A percentile compares a stretch with the other conserved stretches of the same genome.
Conservation (phyloP, 2,888 invertebrate species). For the Lamellibrachia satsuma region DNA sequence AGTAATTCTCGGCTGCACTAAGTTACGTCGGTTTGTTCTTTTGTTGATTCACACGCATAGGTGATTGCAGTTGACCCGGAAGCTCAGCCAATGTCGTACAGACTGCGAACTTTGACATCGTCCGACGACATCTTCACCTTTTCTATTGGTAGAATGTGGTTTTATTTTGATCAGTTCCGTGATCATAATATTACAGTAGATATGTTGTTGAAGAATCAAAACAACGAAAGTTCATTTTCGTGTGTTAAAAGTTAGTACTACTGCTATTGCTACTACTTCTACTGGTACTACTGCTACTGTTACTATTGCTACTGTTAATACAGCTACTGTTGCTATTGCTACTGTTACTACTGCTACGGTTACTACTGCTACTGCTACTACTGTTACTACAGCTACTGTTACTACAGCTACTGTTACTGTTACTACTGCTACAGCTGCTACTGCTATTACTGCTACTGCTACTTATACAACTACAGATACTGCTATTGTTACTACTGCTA, state of each 20-base stretch:
- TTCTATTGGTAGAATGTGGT: not conserved
- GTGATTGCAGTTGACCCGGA: not conserved
- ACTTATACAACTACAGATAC: not conserved
- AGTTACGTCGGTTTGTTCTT: too few species aligned
- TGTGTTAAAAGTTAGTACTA: not conserved
- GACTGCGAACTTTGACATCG: not conserved
- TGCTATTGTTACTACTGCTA: slow-evolving; percentile 21
- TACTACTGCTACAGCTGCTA: slow-evolving; percentile 18
- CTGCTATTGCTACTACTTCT: slow-evolving; percentile 23
- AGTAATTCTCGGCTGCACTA: too few species aligned
- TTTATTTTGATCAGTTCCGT: not conserved
- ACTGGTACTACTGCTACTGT: slow-evolving; percentile 19
- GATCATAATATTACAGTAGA: not conserved
- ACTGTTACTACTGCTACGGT: not conserved
- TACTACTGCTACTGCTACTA: slow-evolving; percentile 22
- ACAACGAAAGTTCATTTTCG: too few species aligned
- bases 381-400: slow-evolving; percentile 24
- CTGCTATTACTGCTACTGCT: slow-evolving; percentile 21
- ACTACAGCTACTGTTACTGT: slow-evolving; percentile 14
- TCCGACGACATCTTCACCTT: not conserved
- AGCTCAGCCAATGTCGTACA: not conserved
- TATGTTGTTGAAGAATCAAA: too few species aligned
- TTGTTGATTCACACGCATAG: not conserved
- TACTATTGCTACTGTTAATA: not conserved
- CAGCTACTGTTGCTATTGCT: not conserved